Conservation (phyloP, 1,140 invertebrate genomes). For the Cepaea nemoralis region DNA sequence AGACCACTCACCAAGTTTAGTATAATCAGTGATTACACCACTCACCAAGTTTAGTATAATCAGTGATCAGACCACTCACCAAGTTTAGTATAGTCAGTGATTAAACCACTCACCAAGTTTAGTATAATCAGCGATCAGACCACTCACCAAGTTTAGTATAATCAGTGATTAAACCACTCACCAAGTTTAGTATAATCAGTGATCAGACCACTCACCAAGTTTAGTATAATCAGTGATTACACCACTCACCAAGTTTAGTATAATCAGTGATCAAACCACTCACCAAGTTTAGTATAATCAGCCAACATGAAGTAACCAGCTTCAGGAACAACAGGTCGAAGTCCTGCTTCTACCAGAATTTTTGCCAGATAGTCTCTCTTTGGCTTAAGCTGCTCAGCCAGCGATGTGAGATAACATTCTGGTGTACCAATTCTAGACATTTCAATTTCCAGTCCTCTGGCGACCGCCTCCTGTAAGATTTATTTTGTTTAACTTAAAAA, state of each 20-base stretch:
- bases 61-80: too few relatives aligned
- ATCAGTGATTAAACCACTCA: too few relatives aligned
- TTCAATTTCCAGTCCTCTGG: constrained; percentile 90
- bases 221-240: too few relatives aligned
- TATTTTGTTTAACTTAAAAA: neutral
- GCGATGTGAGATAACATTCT: constrained; percentile 88
- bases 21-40: too few relatives aligned
- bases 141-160: too few relatives aligned
- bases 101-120: too few relatives aligned
- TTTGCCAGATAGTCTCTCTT: constrained; percentile 89
- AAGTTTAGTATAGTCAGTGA: too few relatives aligned
- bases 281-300: constrained; percentile 80
- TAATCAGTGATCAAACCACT: constrained; percentile 42
- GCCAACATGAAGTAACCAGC: constrained; percentile 97
- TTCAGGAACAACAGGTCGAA: constrained; percentile 92
- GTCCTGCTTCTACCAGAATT: constrained; percentile 83
- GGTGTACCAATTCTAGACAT: constrained; percentile 76
- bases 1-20: too few relatives aligned
- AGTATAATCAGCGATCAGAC: too few relatives aligned
- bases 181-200: too few relatives aligned
- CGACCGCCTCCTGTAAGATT: constrained; percentile 86
- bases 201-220: too few relatives aligned
- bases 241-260: neutral
- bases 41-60: too few relatives aligned
- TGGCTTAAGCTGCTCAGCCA: constrained; percentile 83